These are phyloP conservation scores for Malthinus flaveolus DNA, from an alignment of 2,888 invertebrate genomes.

Conservation along the genomic window DNA sequence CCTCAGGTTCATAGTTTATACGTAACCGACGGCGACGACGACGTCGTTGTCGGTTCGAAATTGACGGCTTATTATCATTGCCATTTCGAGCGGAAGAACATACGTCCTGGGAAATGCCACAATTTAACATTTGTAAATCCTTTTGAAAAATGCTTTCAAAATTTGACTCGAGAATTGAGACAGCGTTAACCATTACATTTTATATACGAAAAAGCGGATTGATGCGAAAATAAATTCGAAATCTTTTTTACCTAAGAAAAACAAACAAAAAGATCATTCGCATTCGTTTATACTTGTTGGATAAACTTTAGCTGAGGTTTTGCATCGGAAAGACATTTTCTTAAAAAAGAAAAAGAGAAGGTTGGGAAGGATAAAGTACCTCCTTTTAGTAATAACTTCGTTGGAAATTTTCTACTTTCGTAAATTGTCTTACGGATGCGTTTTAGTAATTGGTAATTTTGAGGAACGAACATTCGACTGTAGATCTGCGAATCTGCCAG, in stretches of 20 bases:
- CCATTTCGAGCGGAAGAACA: constrained; percentile 6
- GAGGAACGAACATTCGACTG: too few species aligned
- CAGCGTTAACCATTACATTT: constrained; percentile 4
- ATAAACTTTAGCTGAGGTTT: constrained; percentile 6
- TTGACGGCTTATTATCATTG: constrained; percentile 20
- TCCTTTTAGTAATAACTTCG: constrained; percentile 2
- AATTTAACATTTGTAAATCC: constrained; percentile 16
- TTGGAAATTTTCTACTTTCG: not conserved
- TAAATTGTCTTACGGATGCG: not conserved
- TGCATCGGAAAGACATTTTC: constrained; percentile 10
- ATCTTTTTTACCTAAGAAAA: constrained; percentile 4
- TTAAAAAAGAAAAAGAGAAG: constrained; percentile 3
- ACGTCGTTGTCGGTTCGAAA: not conserved
- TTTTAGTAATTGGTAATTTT: constrained; percentile 2
- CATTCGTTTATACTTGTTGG: constrained; percentile 17
- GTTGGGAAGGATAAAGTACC: not conserved
- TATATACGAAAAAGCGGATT: not conserved
- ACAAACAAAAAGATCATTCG: constrained; percentile 12
- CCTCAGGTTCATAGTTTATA: not conserved
- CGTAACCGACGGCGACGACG: not conserved
- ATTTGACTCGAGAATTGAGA: constrained; percentile 2
- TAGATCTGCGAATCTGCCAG: too few species aligned
- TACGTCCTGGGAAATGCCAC: constrained; percentile 9
- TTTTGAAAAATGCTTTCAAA: constrained; percentile 16
- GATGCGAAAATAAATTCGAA: not conserved